Evolutionary conservation across 2,888 invertebrate species (phyloP).

Genomic region (Plebejus melissa): DNA sequence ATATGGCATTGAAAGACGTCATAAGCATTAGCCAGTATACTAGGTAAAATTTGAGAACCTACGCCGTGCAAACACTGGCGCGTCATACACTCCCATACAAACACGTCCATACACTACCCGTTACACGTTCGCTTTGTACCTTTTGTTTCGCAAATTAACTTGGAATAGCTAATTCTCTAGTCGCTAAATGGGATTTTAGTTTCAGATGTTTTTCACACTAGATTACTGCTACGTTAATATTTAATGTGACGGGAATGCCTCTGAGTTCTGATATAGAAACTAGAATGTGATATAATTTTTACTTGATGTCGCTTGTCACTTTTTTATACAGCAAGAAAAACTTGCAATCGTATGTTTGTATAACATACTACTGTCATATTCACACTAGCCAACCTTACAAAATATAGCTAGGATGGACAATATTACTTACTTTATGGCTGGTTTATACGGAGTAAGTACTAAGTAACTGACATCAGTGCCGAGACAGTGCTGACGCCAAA

Average conservation of each 20-base stretch:
- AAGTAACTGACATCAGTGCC: too few species aligned
- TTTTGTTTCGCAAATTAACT: constrained; percentile 18
- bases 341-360: too few species aligned
- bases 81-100: background rate
- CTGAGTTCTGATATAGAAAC: background rate
- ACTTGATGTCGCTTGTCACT: too few species aligned
- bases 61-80: background rate
- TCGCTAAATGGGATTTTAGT: constrained; percentile 10
- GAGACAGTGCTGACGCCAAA: too few species aligned
- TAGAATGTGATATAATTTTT: background rate
- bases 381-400: background rate
- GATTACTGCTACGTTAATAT: background rate
- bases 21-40: background rate
- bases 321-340: too few species aligned
- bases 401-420: background rate
- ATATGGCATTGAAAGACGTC: background rate
- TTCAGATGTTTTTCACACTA: constrained; percentile 13
- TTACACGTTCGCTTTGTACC: constrained; percentile 21
- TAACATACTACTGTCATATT: too few species aligned
- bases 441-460: too few species aligned
- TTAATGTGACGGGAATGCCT: background rate
- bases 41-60: background rate
- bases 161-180: constrained; percentile 1
- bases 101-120: background rate
- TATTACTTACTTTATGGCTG: too few species aligned